phyloP scores from a whole-genome alignment of 2,888 invertebrate species.

The Lysandra bellargus region DNA sequence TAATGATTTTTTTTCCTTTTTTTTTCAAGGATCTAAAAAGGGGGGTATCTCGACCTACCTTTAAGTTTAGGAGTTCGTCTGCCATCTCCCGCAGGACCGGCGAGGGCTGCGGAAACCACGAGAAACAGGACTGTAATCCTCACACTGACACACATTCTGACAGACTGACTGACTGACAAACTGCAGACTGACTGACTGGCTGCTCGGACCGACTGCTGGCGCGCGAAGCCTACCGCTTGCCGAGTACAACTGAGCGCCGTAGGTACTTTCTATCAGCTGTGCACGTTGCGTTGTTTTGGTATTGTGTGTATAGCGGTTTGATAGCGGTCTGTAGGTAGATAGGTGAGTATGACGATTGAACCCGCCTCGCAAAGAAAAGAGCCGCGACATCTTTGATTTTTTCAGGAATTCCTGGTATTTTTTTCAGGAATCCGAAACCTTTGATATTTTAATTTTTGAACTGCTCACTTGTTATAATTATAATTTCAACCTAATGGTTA shows the following conservation, averaged over 20 bases:
- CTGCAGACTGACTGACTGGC: constrained; percentile 73
- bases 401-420: too few relatives aligned
- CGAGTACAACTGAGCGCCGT: constrained; percentile 61
- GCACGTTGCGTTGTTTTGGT: constrained; percentile 17
- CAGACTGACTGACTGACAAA: constrained; percentile 51
- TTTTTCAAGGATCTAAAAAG: not conserved
- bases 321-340: not conserved
- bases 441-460: too few relatives aligned
- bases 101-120: constrained; percentile 61
- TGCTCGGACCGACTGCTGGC: constrained; percentile 69
- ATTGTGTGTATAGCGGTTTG: constrained; percentile 11
- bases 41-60: constrained; percentile 51
- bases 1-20: not conserved
- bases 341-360: not conserved
- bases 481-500: too few relatives aligned
- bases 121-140: constrained; percentile 66
- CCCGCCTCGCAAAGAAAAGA: not conserved
- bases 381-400: too few relatives aligned
- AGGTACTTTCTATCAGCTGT: constrained; percentile 70
- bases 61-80: constrained; percentile 54
- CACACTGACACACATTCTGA: constrained; percentile 73
- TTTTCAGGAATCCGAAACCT: too few relatives aligned
- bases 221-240: constrained; percentile 59
- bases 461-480: too few relatives aligned
- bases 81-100: constrained; percentile 62